Evolutionary conservation across 2,888 invertebrate species (phyloP), one percentile per base, ranked within the genome.

Genomic region (Linnaemya tessellans): DNA sequence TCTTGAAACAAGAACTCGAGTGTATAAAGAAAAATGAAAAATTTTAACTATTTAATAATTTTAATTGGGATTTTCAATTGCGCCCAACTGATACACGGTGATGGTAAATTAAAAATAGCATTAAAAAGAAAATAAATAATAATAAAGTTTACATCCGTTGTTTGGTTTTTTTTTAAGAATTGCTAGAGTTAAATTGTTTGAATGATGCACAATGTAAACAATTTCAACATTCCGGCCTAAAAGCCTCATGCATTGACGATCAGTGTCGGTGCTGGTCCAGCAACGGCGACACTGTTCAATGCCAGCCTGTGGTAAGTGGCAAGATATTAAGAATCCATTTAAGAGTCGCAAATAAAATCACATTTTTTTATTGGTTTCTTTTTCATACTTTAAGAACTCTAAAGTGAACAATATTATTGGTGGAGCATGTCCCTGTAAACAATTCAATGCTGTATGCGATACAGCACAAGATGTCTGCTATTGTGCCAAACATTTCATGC

Each of bases 381-480:
- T 30, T 71, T 22, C 10, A 18, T 49, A n/a, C 1, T 65, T 68
- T 18, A 75, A 89, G 87, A 88, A 88, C 30, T 64, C 67, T 10
- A 90, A 88, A 62, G 20, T 89, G 67, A 91, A 84, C 71, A 92
- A 92, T 80, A 88, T 92, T 20, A 89, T 92, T 60, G 91, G 91
- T 10, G 91, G 92, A 3, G 86, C 88, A 5, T 92, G 92, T 74
- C 90, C 90, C 10, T 92, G 92, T 68, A 71, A 15, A 9, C 88
- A 88, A 74, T 86, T 87, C 3, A 41, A 90, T 82, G 79, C 92
- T 20, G 88, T 88, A 65, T 92, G 92, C 87, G 87, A 90, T 64
- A 7, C 5, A 3, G 5, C 74, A 18, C 64, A 87, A 62, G 73
- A 90, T 9, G 88, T 89, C 67, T 92, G 92, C 80, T 89, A 88